Evolutionary conservation across 1,140 invertebrate genomes (phyloP).

Genomic region (Hetaerina americana): DNA sequence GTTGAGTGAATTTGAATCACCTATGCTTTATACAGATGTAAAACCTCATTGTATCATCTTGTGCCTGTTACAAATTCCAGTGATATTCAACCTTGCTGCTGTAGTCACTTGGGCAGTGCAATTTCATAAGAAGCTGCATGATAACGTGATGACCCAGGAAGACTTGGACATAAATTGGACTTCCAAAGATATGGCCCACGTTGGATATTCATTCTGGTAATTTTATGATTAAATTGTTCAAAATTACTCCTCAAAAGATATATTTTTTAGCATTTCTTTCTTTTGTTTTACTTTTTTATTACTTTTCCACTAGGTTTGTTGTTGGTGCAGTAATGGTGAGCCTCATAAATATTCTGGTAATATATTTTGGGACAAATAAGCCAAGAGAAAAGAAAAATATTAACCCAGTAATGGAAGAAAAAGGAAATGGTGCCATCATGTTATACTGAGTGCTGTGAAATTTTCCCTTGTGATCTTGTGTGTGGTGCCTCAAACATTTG

Average conservation of each 20-base stretch:
- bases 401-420: slow-evolving; percentile 56
- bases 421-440: slow-evolving; percentile 73
- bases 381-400: slow-evolving; percentile 39
- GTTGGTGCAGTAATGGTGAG: slow-evolving; percentile 55
- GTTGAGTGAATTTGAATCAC: too few relatives aligned
- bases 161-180: slow-evolving; percentile 60
- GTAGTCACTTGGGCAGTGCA: slow-evolving; percentile 60
- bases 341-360: slow-evolving; percentile 57
- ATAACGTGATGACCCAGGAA: slow-evolving; percentile 63
- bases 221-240: slow-evolving; percentile 10
- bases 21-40: too few relatives aligned
- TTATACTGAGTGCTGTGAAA: slow-evolving; percentile 42
- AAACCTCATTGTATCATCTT: too few relatives aligned
- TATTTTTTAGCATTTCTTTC: slow-evolving; percentile 8
- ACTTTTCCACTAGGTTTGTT: slow-evolving; percentile 54
- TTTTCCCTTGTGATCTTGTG: too few relatives aligned
- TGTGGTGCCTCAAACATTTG: too few relatives aligned
- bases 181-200: slow-evolving; percentile 48
- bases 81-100: slow-evolving; percentile 50
- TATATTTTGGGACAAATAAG: slow-evolving; percentile 56
- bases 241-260: not conserved
- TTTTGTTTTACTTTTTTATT: slow-evolving; percentile 14
- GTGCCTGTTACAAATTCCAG: slow-evolving; percentile 50
- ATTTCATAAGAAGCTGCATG: slow-evolving; percentile 55
- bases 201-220: slow-evolving; percentile 70